Evolutionary conservation across 2,888 invertebrate species (phyloP).

Genomic region (Drosophila quasianomalipes): DNA sequence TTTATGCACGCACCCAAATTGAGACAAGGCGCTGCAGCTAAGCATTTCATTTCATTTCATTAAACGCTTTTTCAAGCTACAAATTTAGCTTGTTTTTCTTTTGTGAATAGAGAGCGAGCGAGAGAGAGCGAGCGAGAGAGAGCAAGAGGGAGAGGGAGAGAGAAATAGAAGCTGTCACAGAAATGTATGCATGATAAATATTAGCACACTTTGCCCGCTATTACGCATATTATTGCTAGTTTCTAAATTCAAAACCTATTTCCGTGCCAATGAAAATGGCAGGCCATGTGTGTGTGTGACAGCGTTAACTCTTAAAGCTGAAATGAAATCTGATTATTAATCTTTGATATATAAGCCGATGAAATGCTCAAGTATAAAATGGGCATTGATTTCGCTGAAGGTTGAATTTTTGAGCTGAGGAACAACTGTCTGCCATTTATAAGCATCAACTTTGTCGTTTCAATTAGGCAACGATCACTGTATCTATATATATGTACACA

Average conservation of each 20-base stretch:
- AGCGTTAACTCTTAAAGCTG: neutral
- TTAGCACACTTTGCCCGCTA: slow-evolving; percentile 8
- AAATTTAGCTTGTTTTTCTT: slow-evolving; percentile 19
- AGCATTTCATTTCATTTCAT: slow-evolving; percentile 1
- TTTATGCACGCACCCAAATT: slow-evolving; percentile 65
- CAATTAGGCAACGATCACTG: slow-evolving; percentile 1
- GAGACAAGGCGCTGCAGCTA: slow-evolving; percentile 29
- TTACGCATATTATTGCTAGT: slow-evolving; percentile 11
- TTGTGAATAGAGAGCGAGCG: neutral
- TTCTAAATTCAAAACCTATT: slow-evolving; percentile 39
- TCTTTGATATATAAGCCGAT: neutral
- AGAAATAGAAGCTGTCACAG: slow-evolving; percentile 2
- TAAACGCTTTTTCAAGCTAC: slow-evolving; percentile 12
- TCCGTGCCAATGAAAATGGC: slow-evolving; percentile 42
- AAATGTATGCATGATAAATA: neutral
- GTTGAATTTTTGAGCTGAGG: neutral
- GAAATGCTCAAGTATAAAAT: neutral
- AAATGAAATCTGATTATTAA: neutral
- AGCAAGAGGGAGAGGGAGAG: too few relatives aligned
- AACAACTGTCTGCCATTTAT: neutral
- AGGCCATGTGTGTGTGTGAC: neutral
- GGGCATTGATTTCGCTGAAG: neutral
- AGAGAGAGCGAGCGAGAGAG: neutral
- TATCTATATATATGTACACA: neutral
- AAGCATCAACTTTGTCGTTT: neutral